These are phyloP conservation scores for Channa maculata DNA, from an alignment of 2,113 vertebrate genomes.

Conservation along the genomic window DNA sequence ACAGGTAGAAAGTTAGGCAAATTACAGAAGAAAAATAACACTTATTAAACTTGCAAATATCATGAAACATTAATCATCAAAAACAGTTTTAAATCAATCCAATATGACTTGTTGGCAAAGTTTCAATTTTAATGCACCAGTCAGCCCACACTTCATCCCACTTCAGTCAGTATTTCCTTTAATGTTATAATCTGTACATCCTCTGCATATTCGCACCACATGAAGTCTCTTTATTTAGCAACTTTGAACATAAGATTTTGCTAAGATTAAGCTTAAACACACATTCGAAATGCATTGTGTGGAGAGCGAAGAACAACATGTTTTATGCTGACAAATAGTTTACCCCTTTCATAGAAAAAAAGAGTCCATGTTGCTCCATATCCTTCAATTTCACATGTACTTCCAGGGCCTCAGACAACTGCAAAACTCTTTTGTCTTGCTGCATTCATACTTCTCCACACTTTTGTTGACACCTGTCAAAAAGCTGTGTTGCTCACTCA, in stretches of 20 bases:
- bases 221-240: conserved; percentile 43
- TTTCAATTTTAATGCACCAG: conserved; percentile 16
- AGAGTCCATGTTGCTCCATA: not conserved
- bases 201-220: conserved; percentile 18
- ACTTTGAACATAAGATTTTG: conserved; percentile 22
- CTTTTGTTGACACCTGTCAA: conserved; percentile 26
- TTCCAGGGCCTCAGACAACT: conserved; percentile 14
- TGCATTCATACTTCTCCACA: not conserved
- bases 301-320: not conserved
- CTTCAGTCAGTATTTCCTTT: conserved; percentile 32
- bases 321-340: not conserved
- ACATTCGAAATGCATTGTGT: not conserved
- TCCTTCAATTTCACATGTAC: not conserved
- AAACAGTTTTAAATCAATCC: not conserved
- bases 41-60: not conserved
- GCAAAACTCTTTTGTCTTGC: not conserved
- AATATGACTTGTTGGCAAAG: not conserved
- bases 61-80: not conserved
- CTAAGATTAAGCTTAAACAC: not conserved
- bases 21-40: not conserved
- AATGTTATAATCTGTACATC: conserved; percentile 20
- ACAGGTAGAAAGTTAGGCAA: not conserved
- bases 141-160: conserved; percentile 39
- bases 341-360: not conserved
- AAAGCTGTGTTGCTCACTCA: conserved; percentile 26